Evolutionary conservation across 2,113 vertebrate species (phyloP).

Genomic region (Alligator sinensis): DNA sequence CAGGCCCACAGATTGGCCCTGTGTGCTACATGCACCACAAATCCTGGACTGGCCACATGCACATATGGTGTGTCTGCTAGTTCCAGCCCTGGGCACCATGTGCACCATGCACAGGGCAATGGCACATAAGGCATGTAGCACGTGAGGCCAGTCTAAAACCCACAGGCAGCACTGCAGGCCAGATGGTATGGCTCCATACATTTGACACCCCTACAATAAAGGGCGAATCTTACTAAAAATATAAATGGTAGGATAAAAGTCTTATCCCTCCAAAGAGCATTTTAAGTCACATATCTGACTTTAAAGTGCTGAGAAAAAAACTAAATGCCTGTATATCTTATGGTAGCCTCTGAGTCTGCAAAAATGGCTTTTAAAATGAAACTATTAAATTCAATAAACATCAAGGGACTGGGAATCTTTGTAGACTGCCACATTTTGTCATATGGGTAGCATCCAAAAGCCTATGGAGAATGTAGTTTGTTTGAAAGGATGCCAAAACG

Average conservation of each 20-base stretch:
- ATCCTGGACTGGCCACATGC: too few species aligned
- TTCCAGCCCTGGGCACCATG: too few species aligned
- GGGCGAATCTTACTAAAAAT: not conserved
- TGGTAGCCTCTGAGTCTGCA: not conserved
- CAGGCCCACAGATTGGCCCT: too few species aligned
- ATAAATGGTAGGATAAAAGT: not conserved
- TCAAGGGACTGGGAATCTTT: not conserved
- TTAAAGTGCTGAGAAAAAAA: not conserved
- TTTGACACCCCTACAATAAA: rapidly evolving
- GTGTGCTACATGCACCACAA: too few species aligned
- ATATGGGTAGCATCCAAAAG: conserved; percentile 7
- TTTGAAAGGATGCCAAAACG: conserved; percentile 35
- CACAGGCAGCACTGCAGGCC: too few species aligned
- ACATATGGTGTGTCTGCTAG: too few species aligned
- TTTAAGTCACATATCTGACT: not conserved
- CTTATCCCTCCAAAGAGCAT: not conserved
- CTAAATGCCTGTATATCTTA: not conserved
- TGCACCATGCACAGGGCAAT: too few species aligned
- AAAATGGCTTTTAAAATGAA: conserved; percentile 1
- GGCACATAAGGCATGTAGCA: too few species aligned
- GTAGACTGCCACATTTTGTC: not conserved
- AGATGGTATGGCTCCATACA: too few species aligned
- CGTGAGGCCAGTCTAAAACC: too few species aligned
- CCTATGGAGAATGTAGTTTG: not conserved
- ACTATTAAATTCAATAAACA: conserved; percentile 30